Evolutionary conservation across 2,113 vertebrate species (phyloP).

Genomic region (Geothlypis trichas): DNA sequence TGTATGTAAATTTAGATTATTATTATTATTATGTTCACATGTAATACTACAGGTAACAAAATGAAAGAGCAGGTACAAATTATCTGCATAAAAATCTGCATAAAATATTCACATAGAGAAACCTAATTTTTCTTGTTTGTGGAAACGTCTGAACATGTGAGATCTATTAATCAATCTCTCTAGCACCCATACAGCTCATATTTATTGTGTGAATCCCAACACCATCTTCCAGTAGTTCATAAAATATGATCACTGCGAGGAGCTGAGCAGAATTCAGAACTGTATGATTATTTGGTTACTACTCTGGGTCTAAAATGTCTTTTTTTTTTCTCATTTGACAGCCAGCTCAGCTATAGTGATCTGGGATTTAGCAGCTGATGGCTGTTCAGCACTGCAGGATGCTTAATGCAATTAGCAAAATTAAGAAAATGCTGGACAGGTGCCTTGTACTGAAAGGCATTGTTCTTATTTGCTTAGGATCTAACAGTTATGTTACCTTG

Average conservation of each 20-base stretch:
- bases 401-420: constrained; percentile 43
- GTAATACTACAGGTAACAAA: constrained; percentile 40
- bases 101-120: constrained; percentile 37
- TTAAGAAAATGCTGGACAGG: constrained; percentile 40
- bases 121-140: constrained; percentile 12
- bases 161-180: constrained; percentile 15
- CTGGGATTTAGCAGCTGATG: constrained; percentile 9
- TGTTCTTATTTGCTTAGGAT: background rate
- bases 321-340: background rate
- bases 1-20: constrained; percentile 54
- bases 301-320: background rate
- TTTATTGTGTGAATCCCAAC: background rate
- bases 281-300: background rate
- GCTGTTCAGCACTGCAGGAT: background rate
- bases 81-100: constrained; percentile 34
- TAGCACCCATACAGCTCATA: background rate
- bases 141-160: background rate
- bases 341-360: background rate
- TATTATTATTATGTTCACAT: constrained; percentile 12
- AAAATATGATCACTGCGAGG: background rate
- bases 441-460: background rate
- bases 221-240: background rate
- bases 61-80: constrained; percentile 44
- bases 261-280: background rate
- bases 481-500: background rate